Base-by-base conservation (phyloP, 2,888 invertebrate species). In the Unio delphinus region DNA sequence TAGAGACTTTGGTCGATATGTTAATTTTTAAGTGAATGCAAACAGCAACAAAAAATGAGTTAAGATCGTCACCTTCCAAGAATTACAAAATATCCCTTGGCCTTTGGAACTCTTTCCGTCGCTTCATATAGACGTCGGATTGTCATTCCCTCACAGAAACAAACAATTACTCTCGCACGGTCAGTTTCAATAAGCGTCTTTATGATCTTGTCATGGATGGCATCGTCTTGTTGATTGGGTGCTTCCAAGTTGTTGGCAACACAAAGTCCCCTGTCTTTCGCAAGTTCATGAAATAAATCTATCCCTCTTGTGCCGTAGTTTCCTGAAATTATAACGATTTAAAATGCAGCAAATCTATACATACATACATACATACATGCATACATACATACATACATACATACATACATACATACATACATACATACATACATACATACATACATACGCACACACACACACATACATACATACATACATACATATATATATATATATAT, bases 131-230 rank as follows among this genome's bases (percentile, higher is more conserved):
- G 90, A 23, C 93, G 92, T 68, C 93, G 90, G 73, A 94, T 93
- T 1, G 94, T 94, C 87, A 92, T 91, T 3, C 95, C 95, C 89
- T 95, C 94, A 90, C 95, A 95, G 92, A 95, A 95, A 89, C 95
- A 95, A 26, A 95, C 93, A 67, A 94, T 93, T 15, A 94, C 94
- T 58, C 80, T 91, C 87, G 70, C 93, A 92, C 78, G 92, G 90
- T 69, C 89, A 85, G 84, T 92, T 79, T 91, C 91, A 74, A 91
- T 90, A 55, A 93, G 90, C 81, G 92, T 92, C 61, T 89, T 84
- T 58, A 94, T 90, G 45, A 88, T 82, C 11, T 58, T 74, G 66
- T 86, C 84, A 65, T 83, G 93, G 59, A 91, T 91, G 70, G 91
- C 90, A 69, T 92, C 92, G 61, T 92, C 91, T 1, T 93, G 93